phyloP scores from a whole-genome alignment of 2,888 invertebrate species.

The Pyrrhia umbra region DNA sequence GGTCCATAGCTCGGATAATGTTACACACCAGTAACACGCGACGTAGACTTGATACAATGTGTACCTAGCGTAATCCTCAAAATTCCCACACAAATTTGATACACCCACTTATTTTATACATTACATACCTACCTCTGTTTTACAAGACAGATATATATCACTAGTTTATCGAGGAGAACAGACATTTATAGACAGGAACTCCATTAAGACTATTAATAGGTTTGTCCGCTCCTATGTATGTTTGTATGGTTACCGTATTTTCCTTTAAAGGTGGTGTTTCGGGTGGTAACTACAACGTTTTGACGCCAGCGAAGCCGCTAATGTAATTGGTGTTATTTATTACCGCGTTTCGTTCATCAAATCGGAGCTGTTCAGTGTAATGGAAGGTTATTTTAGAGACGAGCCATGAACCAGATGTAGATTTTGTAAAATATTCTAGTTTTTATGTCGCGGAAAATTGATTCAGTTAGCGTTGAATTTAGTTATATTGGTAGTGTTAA shows the following conservation, averaged over 20 bases:
- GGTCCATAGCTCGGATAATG: conserved; percentile 22
- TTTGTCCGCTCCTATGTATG: conserved; percentile 55
- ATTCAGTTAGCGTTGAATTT: background rate
- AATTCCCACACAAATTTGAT: conserved; percentile 49
- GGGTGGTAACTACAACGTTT: conserved; percentile 45
- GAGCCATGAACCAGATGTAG: background rate
- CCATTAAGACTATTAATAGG: conserved; percentile 64
- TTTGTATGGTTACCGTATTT: conserved; percentile 48
- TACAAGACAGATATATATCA: conserved; percentile 62
- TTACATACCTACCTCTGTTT: conserved; percentile 46
- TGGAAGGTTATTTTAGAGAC: conserved; percentile 8
- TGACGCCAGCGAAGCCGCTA: conserved; percentile 37
- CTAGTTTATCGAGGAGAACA: conserved; percentile 61
- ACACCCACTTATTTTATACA: conserved; percentile 40
- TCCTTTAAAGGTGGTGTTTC: conserved; percentile 34
- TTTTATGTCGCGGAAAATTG: background rate
- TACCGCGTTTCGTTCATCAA: conserved; percentile 34
- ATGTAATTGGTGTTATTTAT: conserved; percentile 56
- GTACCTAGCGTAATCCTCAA: conserved; percentile 26
- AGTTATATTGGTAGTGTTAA: background rate
- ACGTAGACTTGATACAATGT: conserved; percentile 16
- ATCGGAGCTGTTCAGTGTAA: conserved; percentile 11
- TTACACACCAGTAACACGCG: conserved; percentile 27
- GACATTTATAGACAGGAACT: conserved; percentile 63
- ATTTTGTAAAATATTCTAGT: background rate